Evolutionary conservation across 1,140 invertebrate genomes (phyloP).

Genomic region (Hydropsyche tenuis): DNA sequence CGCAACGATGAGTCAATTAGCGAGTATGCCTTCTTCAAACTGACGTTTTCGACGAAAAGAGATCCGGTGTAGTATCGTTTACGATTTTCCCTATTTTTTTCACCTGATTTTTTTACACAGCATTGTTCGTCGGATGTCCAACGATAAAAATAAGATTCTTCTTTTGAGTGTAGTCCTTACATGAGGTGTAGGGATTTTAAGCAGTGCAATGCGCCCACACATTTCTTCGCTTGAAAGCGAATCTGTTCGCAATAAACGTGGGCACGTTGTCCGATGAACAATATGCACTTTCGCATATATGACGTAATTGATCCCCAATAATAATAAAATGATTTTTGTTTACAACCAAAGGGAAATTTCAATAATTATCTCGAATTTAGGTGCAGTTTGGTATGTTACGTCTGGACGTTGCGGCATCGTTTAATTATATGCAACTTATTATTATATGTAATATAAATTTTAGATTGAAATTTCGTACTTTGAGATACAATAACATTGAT

Average conservation of each 20-base stretch:
- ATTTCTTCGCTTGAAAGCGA: neutral
- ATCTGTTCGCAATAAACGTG: slow-evolving; percentile 10
- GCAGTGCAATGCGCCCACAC: slow-evolving; percentile 1
- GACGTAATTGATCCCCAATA: slow-evolving; percentile 1
- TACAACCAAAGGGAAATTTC: neutral
- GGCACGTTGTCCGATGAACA: neutral
- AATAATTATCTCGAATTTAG: no score
- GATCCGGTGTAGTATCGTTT: neutral
- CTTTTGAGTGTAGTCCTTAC: no score
- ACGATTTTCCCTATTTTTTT: slow-evolving; percentile 2
- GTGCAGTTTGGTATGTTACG: no score
- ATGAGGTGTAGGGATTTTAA: neutral
- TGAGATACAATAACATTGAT: no score
- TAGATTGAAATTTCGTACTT: no score
- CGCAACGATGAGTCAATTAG: slow-evolving; percentile 6
- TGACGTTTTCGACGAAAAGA: neutral
- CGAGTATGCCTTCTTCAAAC: neutral
- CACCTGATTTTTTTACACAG: neutral
- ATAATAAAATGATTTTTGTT: slow-evolving; percentile 4
- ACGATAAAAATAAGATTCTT: no score
- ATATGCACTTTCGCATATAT: neutral
- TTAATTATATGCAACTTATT: no score
- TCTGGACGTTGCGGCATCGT: no score
- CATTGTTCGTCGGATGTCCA: neutral
- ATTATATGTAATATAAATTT: no score